Conservation (phyloP, 1,140 invertebrate species). For the Euschistus heros region DNA sequence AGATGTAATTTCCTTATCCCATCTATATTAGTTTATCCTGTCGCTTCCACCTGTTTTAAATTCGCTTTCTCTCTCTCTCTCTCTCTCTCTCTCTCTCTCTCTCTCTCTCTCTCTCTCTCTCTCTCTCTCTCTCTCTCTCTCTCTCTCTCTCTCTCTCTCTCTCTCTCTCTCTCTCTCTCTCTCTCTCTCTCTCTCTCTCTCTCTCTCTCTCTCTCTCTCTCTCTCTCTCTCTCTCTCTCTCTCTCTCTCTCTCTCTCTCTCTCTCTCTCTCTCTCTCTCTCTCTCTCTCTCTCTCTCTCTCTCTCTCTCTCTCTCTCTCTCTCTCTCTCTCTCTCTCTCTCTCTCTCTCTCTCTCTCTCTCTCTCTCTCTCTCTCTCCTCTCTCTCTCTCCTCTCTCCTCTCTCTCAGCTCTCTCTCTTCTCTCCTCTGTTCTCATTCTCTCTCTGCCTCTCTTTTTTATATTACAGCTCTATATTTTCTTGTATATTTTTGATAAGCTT, state of each 20-base stretch:
- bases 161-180: background rate
- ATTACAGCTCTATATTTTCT: too few species aligned
- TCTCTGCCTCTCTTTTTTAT: conserved; percentile 2
- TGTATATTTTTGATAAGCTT: too few species aligned
- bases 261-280: conserved; percentile 13
- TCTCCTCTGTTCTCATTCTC: conserved; percentile 3
- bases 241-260: conserved; percentile 13
- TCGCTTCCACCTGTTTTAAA: too few species aligned
- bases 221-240: conserved; percentile 17
- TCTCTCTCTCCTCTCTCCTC: conserved; percentile 5
- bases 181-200: conserved; percentile 2
- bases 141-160: background rate
- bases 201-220: conserved; percentile 17
- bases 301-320: conserved; percentile 11
- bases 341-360: conserved; percentile 14
- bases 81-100: background rate
- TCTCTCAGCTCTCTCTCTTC: background rate
- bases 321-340: conserved; percentile 11
- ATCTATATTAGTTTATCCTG: too few species aligned
- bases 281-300: conserved; percentile 13
- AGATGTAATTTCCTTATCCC: too few species aligned
- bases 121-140: background rate
- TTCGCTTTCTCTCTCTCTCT: background rate
- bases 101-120: background rate
- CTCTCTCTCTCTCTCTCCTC: conserved; percentile 6